Evolutionary conservation across 2,888 invertebrate genomes (phyloP).

Genomic region (Thumatha senex): DNA sequence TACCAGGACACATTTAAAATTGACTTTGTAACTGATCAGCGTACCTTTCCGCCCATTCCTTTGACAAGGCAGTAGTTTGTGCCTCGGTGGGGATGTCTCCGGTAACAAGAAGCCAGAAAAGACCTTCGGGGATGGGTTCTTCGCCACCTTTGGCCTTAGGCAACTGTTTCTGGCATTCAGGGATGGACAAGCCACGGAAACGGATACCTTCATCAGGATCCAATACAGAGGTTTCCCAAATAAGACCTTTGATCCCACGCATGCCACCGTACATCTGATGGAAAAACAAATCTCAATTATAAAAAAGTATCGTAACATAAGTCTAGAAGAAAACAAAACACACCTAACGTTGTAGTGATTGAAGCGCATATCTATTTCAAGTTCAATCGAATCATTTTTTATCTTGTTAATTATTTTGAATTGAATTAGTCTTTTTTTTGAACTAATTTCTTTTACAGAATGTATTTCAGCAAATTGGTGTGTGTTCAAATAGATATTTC

Average conservation of each 20-base stretch:
- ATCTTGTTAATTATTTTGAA: too few species aligned
- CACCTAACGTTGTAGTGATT: too few species aligned
- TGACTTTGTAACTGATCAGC: constrained; percentile 9
- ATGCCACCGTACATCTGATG: constrained; percentile 95
- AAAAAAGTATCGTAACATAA: too few species aligned
- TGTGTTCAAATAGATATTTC: too few species aligned
- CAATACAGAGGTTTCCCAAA: constrained; percentile 97
- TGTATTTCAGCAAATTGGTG: too few species aligned
- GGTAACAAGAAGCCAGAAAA: constrained; percentile 91
- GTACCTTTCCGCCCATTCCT: constrained; percentile 90
- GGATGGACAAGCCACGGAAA: constrained; percentile 96
- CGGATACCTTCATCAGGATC: constrained; percentile 98
- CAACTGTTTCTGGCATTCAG: constrained; percentile 89
- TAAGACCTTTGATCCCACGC: constrained; percentile 97
- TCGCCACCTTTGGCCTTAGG: constrained; percentile 87
- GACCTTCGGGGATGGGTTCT: constrained; percentile 90
- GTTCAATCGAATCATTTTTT: too few species aligned
- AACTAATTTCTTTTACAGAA: too few species aligned
- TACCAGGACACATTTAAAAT: background rate
- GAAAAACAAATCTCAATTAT: constrained; percentile 3
- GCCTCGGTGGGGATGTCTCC: constrained; percentile 88
- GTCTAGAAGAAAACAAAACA: too few species aligned
- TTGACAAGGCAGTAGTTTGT: constrained; percentile 88
- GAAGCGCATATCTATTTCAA: too few species aligned
- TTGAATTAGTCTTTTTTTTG: too few species aligned